Percentiles rank a stretch among this genome's conserved stretches.
phyloP scores from a whole-genome alignment of 2,113 vertebrate species.

The Aegotheles bennettii region DNA sequence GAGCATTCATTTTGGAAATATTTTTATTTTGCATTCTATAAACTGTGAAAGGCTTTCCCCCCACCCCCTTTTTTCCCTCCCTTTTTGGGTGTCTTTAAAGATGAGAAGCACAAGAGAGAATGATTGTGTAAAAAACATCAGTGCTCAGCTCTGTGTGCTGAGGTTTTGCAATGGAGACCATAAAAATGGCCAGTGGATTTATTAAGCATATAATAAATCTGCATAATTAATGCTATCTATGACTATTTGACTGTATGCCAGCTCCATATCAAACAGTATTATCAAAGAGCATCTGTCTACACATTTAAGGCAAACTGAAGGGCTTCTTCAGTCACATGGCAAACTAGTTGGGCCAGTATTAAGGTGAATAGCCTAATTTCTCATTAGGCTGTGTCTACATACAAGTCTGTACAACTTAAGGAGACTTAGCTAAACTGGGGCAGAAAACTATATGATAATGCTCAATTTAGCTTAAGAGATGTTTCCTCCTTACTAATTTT shows the following conservation, averaged over 20 bases:
- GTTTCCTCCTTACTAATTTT: background rate
- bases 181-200: background rate
- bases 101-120: background rate
- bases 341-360: background rate
- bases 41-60: background rate
- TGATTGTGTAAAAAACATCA: background rate
- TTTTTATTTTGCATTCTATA: constrained; percentile 21
- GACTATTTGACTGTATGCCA: background rate
- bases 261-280: background rate
- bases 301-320: background rate
- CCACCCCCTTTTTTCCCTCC: accelerated
- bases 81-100: background rate
- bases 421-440: background rate
- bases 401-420: background rate
- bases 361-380: background rate
- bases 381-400: background rate
- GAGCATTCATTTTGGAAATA: background rate
- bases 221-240: background rate
- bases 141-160: background rate
- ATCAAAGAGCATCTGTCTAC: background rate
- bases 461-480: background rate
- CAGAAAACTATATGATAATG: background rate
- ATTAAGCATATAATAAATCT: background rate
- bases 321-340: background rate
- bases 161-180: background rate